Evolutionary conservation across 1,140 invertebrate genomes (phyloP), one percentile per base, ranked within the genome.

Genomic region (Anadara kagoshimensis): DNA sequence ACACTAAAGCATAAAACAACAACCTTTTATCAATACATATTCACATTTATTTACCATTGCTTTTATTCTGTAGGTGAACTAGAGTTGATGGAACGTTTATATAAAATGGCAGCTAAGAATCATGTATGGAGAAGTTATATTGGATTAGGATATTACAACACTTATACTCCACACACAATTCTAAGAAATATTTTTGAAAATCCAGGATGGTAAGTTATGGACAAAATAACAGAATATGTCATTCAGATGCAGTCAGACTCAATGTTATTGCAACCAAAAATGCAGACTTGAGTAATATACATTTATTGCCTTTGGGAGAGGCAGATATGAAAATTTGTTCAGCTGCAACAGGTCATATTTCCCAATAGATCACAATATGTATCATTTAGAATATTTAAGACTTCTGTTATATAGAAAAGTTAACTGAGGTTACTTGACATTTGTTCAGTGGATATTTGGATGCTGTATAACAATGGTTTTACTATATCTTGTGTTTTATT

Each of bases 81-180:
- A 85, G 94, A 97, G 75, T 88, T 98, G 16, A 93, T 98, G 43
- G 92, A 94, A 73, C 91, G 93, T 81, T 94, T 96, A 24, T 91
- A 93, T 43, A 90, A 93, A 73, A 94, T 99, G 76, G 94, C 95
- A 0, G 92, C 94, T 66, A 93, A 94, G 82, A 99, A 99, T 90
- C 91, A 97, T 89, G 92, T 97, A 79, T 99, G 96, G 95, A 92
- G 97, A 67, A 95, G 95, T 8, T 99, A 97, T 85, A 98, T 99
- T 66, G 98, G 98, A 0, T 98, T 99, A 94, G 98, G 98, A 0
- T 99, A 99, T 88, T 94, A 99, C 89, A 98, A 98, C 87, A 98
- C 97, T 83, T 94, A 95, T 83, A 95, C 97, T 12, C 98, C 98
- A 0, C 94, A 97, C 78, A 95, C 96, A 0, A 99, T 99, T 69